These are phyloP conservation scores for Lithodes maja DNA, from an alignment of 2,888 invertebrate genomes.

Conservation along the genomic window DNA sequence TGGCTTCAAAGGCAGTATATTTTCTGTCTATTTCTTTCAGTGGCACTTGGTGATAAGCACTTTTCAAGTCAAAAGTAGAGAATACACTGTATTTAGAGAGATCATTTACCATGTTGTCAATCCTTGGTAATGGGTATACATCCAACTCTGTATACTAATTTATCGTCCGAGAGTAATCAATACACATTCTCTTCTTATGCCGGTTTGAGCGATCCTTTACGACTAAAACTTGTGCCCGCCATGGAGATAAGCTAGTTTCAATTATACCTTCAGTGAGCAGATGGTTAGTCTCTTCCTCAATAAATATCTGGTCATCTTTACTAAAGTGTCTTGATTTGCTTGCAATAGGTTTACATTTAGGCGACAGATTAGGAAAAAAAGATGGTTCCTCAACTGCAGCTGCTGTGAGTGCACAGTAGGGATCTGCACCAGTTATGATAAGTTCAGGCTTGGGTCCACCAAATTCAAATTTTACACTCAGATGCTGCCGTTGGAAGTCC, in stretches of 20 bases:
- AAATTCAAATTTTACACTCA: conserved; percentile 7
- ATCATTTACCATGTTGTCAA: conserved; percentile 43
- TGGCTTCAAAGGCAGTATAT: conserved; percentile 67
- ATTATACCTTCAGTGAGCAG: conserved; percentile 45
- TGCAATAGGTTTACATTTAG: no score
- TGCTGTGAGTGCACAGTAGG: conserved; percentile 7
- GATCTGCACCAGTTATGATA: neutral
- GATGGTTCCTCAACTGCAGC: conserved; percentile 14
- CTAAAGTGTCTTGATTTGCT: conserved; percentile 33
- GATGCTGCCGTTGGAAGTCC: conserved; percentile 39
- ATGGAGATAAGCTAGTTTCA: conserved; percentile 70
- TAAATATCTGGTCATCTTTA: conserved; percentile 38
- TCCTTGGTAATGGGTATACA: conserved; percentile 69
- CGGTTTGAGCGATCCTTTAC: conserved; percentile 44
- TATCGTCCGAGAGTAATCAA: conserved; percentile 70
- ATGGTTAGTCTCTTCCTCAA: neutral
- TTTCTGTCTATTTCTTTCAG: conserved; percentile 45
- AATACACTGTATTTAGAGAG: conserved; percentile 62
- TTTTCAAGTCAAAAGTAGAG: conserved; percentile 62
- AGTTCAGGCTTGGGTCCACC: conserved; percentile 26
- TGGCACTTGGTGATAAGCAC: conserved; percentile 63
- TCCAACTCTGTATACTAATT: conserved; percentile 70
- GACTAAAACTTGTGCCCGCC: conserved; percentile 66
- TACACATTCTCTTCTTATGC: conserved; percentile 62
- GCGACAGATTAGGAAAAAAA: neutral